Evolutionary conservation across 1,140 invertebrate species (phyloP).

Genomic region (Nixonia krombeini): DNA sequence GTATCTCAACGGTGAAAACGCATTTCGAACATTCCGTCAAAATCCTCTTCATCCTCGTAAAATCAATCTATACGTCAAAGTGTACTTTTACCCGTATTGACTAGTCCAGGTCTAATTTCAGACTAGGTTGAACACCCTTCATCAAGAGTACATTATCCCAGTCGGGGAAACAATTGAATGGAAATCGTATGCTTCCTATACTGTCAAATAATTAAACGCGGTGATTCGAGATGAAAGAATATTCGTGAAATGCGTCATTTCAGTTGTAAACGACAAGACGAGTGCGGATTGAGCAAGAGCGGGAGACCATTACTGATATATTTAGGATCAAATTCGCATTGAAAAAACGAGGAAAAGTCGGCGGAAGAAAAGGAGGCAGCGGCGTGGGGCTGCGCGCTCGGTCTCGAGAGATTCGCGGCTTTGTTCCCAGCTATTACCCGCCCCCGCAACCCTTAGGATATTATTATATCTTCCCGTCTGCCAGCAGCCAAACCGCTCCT

Average conservation of each 20-base stretch:
- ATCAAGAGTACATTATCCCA: too few relatives aligned
- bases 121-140: too few relatives aligned
- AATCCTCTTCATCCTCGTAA: too few relatives aligned
- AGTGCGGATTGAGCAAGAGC: conserved; percentile 43
- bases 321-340: conserved; percentile 70
- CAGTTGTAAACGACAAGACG: conserved; percentile 45
- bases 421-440: conserved; percentile 72
- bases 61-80: too few relatives aligned
- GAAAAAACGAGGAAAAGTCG: conserved; percentile 43
- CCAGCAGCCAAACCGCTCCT: conserved; percentile 38
- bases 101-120: too few relatives aligned
- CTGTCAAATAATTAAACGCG: too few relatives aligned
- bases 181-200: too few relatives aligned
- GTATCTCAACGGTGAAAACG: too few relatives aligned
- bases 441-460: conserved; percentile 69
- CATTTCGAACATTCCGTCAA: too few relatives aligned
- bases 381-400: conserved; percentile 40
- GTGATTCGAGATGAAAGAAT: conserved; percentile 32
- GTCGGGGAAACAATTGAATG: too few relatives aligned
- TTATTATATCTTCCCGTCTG: conserved; percentile 71
- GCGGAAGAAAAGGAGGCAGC: conserved; percentile 14
- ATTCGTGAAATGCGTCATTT: conserved; percentile 46
- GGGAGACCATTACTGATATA: conserved; percentile 56
- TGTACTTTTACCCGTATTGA: too few relatives aligned
- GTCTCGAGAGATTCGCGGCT: conserved; percentile 68